These are phyloP conservation scores for Drosophila stalkeri DNA, from an alignment of 2,888 invertebrate genomes.

Conservation along the genomic window DNA sequence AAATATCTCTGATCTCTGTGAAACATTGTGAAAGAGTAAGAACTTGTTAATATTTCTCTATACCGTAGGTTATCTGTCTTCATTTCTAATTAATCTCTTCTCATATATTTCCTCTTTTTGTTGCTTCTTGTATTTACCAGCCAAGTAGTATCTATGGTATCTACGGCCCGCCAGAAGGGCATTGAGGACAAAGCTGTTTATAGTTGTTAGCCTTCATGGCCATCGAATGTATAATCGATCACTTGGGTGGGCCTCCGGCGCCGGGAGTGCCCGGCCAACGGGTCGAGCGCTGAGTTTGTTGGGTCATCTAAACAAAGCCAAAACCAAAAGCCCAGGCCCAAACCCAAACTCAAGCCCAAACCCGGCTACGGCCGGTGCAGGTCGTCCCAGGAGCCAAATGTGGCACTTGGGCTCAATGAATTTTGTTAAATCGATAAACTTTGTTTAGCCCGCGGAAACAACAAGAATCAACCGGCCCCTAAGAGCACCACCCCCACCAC, in stretches of 20 bases:
- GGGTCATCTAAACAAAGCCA: conserved; percentile 79
- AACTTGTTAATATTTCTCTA: too few relatives aligned
- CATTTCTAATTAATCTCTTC: background rate
- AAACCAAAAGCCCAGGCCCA: conserved; percentile 36
- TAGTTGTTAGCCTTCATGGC: conserved; percentile 74
- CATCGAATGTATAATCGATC: conserved; percentile 80
- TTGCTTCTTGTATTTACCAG: background rate
- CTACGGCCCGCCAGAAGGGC: conserved; percentile 41
- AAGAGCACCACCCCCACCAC: conserved; percentile 44
- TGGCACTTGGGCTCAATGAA: conserved; percentile 74
- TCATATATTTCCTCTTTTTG: background rate
- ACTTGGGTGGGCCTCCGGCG: conserved; percentile 63
- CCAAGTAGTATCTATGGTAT: conserved; percentile 33
- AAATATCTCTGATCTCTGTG: background rate
- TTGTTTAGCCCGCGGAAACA: conserved; percentile 80
- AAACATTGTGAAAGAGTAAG: background rate
- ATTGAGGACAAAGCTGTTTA: conserved; percentile 53
- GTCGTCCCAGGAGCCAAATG: conserved; percentile 67
- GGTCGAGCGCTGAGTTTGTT: conserved; percentile 69
- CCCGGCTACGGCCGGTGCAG: conserved; percentile 27
- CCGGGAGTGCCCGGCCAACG: conserved; percentile 68
- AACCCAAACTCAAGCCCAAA: conserved; percentile 6
- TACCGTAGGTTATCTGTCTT: background rate
- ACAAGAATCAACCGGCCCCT: conserved; percentile 71
- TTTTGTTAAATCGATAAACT: conserved; percentile 81